phyloP scores from a whole-genome alignment of 1,140 invertebrate genomes.

The Neodiprion lecontei region DNA sequence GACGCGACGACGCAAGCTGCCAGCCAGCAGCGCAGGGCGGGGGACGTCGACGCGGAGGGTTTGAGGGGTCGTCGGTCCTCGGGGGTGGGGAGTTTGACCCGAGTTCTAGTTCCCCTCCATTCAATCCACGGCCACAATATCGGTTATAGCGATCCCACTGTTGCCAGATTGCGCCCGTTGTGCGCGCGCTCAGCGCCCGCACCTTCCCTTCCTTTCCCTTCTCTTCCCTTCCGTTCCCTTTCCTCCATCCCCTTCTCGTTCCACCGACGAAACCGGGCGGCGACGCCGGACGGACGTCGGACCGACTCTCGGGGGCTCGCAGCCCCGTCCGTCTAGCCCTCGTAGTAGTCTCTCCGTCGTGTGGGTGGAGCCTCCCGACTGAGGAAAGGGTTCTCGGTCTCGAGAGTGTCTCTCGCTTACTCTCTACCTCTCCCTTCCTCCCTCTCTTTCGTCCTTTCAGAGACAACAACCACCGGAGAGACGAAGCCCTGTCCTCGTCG shows the following conservation, averaged over 20 bases:
- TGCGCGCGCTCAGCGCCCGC: constrained; percentile 27
- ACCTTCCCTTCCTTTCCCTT: constrained; percentile 29
- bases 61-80: constrained; percentile 31
- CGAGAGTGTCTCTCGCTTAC: constrained; percentile 27
- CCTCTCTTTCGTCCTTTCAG: constrained; percentile 16
- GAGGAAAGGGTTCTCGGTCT: neutral
- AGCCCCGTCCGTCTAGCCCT: no score
- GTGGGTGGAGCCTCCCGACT: constrained; percentile 3
- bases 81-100: constrained; percentile 53
- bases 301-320: neutral
- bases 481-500: neutral
- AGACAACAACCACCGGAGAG: neutral
- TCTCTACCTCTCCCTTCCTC: constrained; percentile 25
- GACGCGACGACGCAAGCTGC: constrained; percentile 20
- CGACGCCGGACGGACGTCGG: neutral
- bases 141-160: constrained; percentile 59
- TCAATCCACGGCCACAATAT: constrained; percentile 61
- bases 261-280: neutral
- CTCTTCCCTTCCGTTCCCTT: constrained; percentile 25
- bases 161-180: constrained; percentile 54
- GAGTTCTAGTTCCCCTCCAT: constrained; percentile 59
- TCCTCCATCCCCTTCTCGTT: no score
- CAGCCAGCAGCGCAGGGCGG: constrained; percentile 25
- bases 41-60: constrained; percentile 33
- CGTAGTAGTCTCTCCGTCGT: neutral